Evolutionary conservation across 1,140 invertebrate genomes (phyloP), one percentile per base, ranked within the genome.

Genomic region (Hylyphantes graminicola): DNA sequence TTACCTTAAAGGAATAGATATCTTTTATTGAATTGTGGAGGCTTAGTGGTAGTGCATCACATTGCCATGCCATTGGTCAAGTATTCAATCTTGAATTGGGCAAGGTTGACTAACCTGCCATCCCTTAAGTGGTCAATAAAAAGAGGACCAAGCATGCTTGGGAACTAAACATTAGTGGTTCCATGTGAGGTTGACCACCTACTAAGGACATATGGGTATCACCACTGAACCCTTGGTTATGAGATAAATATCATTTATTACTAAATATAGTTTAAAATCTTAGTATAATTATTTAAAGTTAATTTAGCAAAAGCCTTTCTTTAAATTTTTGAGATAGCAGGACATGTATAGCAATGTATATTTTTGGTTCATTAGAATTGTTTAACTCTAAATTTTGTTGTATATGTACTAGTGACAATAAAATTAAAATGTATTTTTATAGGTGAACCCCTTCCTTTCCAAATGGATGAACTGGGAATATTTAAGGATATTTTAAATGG

Each of bases 401-500:
- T 19, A 65, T 21, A 11, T 65, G 15, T n/a, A n/a, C 21, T 15
- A 21, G 15, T n/a, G 15, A 3, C 10, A 12, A 65, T 65, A n/a
- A 9, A 11, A 17, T 2, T n/a, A 17, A n/a, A n/a, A 13, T 19
- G 1, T 19, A 19, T n/a, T 17, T 7, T 55, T 83, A 48, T 48
- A 83, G 80, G 80, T 9, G 17, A 74, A 12, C 17, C 17, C 2
- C 50, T 83, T 12, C 80, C 80, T 0, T 83, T 83, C 87, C 78
- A 89, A 8, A 83, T 82, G 78, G 86, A 88, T 86, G 92, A 93
- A 21, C 90, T 92, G 63, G 89, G 91, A 54, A 93, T 96, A 87
- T 92, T 95, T 74, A 92, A 91, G 35, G 93, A 95, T 88, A 90
- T 95, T 68, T 90, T 95, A 2, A 89, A 89, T 86, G 95, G 94